Conservation (phyloP, 2,888 invertebrate species). For the Hypena proboscidalis region DNA sequence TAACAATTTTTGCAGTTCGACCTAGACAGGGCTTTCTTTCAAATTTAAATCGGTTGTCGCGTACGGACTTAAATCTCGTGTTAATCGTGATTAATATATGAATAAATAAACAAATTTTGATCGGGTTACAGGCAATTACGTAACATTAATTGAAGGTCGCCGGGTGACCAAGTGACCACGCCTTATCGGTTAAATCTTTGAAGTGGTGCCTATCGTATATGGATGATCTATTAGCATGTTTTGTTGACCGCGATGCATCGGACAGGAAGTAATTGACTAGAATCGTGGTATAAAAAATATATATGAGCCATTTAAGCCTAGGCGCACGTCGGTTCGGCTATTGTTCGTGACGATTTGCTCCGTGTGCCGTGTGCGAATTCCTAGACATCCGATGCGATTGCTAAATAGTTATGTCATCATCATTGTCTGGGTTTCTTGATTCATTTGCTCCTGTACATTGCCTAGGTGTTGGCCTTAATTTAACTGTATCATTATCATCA, state of each 20-base stretch:
- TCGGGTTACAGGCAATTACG: too few relatives aligned
- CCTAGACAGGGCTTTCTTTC: not conserved
- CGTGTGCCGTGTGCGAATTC: slow-evolving; percentile 7
- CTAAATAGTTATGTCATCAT: slow-evolving; percentile 6
- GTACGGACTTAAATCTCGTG: too few relatives aligned
- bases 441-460: too few relatives aligned
- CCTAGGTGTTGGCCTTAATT: too few relatives aligned
- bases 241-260: slow-evolving; percentile 4
- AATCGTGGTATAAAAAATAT: slow-evolving; percentile 12
- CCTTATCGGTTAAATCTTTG: not conserved
- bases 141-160: not conserved
- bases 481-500: too few relatives aligned
- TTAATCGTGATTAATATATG: too few relatives aligned
- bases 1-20: not conserved
- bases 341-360: slow-evolving; percentile 8
- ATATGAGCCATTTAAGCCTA: slow-evolving; percentile 19
- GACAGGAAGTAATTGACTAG: slow-evolving; percentile 20
- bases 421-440: not conserved
- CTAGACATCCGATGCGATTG: not conserved
- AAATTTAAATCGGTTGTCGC: too few relatives aligned
- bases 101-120: too few relatives aligned
- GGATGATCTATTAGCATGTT: not conserved
- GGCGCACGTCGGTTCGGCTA: slow-evolving; percentile 45
- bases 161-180: not conserved
- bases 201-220: not conserved